Conservation (phyloP, 1,140 invertebrate genomes). For the Pseudomyrmex dendroicus region DNA sequence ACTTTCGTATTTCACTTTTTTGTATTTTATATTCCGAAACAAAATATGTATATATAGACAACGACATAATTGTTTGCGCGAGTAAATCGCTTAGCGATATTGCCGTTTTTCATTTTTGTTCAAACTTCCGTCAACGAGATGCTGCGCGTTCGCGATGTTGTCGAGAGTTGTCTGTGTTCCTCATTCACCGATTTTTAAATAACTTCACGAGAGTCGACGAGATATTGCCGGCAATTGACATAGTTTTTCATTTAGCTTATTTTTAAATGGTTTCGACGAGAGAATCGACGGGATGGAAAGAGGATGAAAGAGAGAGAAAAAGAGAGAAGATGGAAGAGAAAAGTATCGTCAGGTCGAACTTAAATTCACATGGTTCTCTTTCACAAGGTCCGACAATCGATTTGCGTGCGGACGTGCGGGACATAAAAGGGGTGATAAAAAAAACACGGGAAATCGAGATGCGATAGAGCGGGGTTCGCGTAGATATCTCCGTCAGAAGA, state of each 20-base stretch:
- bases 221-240: slow-evolving; percentile 48
- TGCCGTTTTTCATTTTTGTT: not conserved
- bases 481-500: too few species aligned
- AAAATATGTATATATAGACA: too few species aligned
- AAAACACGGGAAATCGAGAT: slow-evolving; percentile 19
- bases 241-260: slow-evolving; percentile 55
- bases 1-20: too few species aligned
- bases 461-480: not conserved
- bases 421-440: not conserved
- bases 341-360: slow-evolving; percentile 44
- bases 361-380: slow-evolving; percentile 44
- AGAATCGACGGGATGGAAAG: not conserved
- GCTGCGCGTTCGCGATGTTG: not conserved
- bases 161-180: not conserved
- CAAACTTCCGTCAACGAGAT: not conserved
- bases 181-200: slow-evolving; percentile 30
- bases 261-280: slow-evolving; percentile 35
- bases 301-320: too few species aligned
- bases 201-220: slow-evolving; percentile 7
- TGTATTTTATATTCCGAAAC: too few species aligned
- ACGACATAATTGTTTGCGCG: not conserved
- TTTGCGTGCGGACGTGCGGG: slow-evolving; percentile 5
- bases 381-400: slow-evolving; percentile 38
- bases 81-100: not conserved
- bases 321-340: too few species aligned